phyloP scores from a whole-genome alignment of 1,140 invertebrate species.

The Homarus americanus region DNA sequence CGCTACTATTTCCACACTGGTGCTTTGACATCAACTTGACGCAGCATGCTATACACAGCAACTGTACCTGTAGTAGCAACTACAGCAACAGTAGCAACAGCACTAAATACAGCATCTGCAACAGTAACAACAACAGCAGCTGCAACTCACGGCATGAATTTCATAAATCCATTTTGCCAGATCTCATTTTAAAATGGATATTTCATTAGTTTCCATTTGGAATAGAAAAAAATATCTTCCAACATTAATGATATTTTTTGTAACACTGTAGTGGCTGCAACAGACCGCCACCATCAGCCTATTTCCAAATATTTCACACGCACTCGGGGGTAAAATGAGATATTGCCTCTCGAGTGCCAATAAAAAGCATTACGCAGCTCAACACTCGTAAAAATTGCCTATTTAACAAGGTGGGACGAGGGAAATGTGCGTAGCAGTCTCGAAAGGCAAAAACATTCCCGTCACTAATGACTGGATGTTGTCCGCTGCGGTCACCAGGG shows the following conservation, averaged over 20 bases:
- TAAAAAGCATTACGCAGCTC: background rate
- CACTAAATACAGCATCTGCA: background rate
- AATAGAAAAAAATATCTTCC: constrained; percentile 20
- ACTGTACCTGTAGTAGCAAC: background rate
- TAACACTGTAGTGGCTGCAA: background rate
- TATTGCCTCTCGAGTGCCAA: background rate
- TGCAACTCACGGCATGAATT: background rate
- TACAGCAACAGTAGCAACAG: background rate
- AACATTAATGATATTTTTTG: constrained; percentile 12
- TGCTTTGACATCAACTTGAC: too few relatives aligned
- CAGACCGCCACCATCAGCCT: too few relatives aligned
- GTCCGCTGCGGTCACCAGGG: too few relatives aligned
- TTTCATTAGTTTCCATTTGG: constrained; percentile 33
- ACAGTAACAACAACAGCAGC: background rate
- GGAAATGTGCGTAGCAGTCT: too few relatives aligned
- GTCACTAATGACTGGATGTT: too few relatives aligned
- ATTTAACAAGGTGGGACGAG: background rate
- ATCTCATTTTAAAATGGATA: constrained; percentile 36
- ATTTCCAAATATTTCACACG: background rate
- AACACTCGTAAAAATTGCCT: background rate
- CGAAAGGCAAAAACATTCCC: too few relatives aligned
- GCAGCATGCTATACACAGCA: too few relatives aligned
- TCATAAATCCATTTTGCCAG: constrained; percentile 25
- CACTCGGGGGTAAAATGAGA: background rate
- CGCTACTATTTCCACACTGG: background rate